These are phyloP conservation scores for Pteria penguin DNA, from an alignment of 2,888 invertebrate species.

Conservation along the genomic window DNA sequence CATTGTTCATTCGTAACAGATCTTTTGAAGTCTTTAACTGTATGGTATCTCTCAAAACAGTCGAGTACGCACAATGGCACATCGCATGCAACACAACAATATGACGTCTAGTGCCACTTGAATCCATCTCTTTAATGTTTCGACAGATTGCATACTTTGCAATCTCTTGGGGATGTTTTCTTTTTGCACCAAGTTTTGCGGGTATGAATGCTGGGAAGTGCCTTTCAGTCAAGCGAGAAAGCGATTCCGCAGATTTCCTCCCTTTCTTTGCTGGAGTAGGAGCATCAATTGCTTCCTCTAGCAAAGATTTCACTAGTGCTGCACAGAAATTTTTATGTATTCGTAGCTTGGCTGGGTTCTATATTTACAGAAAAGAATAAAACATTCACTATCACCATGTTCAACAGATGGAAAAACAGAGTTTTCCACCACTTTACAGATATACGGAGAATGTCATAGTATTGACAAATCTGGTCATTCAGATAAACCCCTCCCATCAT, in stretches of 20 bases:
- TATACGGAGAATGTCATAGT: constrained; percentile 43
- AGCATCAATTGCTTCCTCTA: constrained; percentile 22
- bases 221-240: constrained; percentile 9
- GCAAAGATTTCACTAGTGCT: constrained; percentile 16
- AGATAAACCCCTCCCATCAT: constrained; percentile 47
- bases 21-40: not conserved
- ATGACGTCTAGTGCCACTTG: not conserved
- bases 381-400: constrained; percentile 22
- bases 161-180: constrained; percentile 11
- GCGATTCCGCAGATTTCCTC: not conserved
- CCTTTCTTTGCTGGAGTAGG: constrained; percentile 11
- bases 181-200: constrained; percentile 8
- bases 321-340: constrained; percentile 17
- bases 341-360: not conserved
- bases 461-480: constrained; percentile 49
- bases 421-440: constrained; percentile 49
- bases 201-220: constrained; percentile 27
- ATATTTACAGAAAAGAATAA: constrained; percentile 22
- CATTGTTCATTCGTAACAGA: too few species aligned
- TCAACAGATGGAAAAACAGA: constrained; percentile 31
- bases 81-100: constrained; percentile 6
- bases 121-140: not conserved
- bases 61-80: constrained; percentile 11
- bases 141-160: constrained; percentile 12
- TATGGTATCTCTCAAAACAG: constrained; percentile 16